Evolutionary conservation across 2,797 vertebrate species (phyloP).

Genomic region (Etheostoma nigrum): DNA sequence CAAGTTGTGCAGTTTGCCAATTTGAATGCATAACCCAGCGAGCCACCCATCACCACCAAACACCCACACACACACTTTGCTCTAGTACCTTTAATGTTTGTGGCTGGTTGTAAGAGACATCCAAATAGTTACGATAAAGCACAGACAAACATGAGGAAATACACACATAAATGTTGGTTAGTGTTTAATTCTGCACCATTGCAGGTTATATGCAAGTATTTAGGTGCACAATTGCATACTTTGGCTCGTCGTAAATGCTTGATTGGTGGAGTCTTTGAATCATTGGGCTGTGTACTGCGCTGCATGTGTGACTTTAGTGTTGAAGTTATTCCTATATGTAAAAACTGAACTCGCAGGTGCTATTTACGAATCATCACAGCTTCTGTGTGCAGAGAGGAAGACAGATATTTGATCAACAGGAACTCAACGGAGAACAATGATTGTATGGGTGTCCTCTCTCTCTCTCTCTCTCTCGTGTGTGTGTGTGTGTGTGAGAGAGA

Average conservation of each 20-base stretch:
- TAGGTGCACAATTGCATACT: not conserved
- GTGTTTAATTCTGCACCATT: not conserved
- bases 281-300: not conserved
- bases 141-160: not conserved
- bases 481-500: slow-evolving; percentile 3
- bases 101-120: slow-evolving; percentile 9
- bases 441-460: not conserved
- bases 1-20: not conserved
- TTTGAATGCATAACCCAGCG: slow-evolving; percentile 12
- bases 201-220: not conserved
- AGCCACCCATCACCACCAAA: slow-evolving; percentile 4
- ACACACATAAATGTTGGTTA: not conserved
- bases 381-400: slow-evolving; percentile 46
- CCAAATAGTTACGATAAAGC: not conserved
- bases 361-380: not conserved
- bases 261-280: slow-evolving; percentile 1
- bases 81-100: not conserved
- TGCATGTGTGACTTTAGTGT: not conserved
- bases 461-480: slow-evolving; percentile 5
- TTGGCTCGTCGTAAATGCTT: not conserved
- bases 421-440: slow-evolving; percentile 62
- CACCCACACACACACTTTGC: slow-evolving; percentile 21
- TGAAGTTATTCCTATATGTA: not conserved
- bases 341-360: slow-evolving; percentile 7
- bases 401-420: slow-evolving; percentile 54